These are phyloP conservation scores for Corbicula japonica DNA, from an alignment of 2,888 invertebrate species.

Conservation along the genomic window DNA sequence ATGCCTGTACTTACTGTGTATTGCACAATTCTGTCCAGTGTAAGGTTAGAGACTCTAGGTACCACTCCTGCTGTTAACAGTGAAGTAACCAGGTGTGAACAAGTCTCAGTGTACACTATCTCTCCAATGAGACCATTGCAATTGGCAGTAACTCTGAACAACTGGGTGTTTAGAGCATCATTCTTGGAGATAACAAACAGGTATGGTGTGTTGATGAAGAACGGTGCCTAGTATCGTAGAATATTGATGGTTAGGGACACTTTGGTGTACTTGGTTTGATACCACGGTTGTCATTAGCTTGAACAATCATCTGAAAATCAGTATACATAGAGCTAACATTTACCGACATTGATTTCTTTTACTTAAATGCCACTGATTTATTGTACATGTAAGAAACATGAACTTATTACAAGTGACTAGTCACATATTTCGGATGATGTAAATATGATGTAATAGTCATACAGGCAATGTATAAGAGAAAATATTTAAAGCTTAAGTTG, in stretches of 20 bases:
- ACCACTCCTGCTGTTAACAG: conserved; percentile 65
- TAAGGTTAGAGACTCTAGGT: conserved; percentile 55
- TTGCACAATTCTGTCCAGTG: conserved; percentile 60
- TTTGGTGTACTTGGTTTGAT: conserved; percentile 64
- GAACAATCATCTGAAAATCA: conserved; percentile 69
- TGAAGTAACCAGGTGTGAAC: conserved; percentile 73
- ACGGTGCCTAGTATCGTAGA: conserved; percentile 76
- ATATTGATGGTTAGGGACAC: conserved; percentile 78
- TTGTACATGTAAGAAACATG: too few relatives aligned
- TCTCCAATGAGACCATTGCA: conserved; percentile 75
- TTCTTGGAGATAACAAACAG: conserved; percentile 60
- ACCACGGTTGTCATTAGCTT: conserved; percentile 74
- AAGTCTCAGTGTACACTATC: conserved; percentile 74
- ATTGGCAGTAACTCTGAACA: conserved; percentile 73
- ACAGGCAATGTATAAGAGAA: too few relatives aligned
- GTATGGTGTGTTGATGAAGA: conserved; percentile 77
- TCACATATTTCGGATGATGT: too few relatives aligned
- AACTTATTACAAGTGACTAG: too few relatives aligned
- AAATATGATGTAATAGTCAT: too few relatives aligned
- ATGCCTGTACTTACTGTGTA: conserved; percentile 68
- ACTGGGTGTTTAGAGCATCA: conserved; percentile 55
- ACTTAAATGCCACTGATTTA: too few relatives aligned
- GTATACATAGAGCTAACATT: conserved; percentile 46
- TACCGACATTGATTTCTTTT: background rate
- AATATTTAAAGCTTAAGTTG: too few relatives aligned